These are phyloP conservation scores for Zygaena filipendulae DNA, from an alignment of 2,888 invertebrate species.

Conservation along the genomic window DNA sequence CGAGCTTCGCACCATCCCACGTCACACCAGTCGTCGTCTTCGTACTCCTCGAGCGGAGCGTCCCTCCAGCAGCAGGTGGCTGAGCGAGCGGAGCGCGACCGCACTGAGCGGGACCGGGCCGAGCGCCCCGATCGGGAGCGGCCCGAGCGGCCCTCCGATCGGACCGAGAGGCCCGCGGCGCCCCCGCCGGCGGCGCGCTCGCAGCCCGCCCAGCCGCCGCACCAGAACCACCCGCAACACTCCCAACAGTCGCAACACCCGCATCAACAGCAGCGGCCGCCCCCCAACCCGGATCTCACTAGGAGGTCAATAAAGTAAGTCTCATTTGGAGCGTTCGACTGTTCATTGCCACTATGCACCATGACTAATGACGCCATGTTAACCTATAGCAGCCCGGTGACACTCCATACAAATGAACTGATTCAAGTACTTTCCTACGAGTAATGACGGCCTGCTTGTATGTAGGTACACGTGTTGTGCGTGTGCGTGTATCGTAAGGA, in stretches of 20 bases:
- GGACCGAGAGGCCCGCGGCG: slow-evolving; percentile 26
- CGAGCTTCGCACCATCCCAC: slow-evolving; percentile 61
- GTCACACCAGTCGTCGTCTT: too few species aligned
- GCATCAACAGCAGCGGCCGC: slow-evolving; percentile 54
- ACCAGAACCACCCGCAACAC: slow-evolving; percentile 32
- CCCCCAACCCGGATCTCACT: slow-evolving; percentile 74
- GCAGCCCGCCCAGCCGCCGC: slow-evolving; percentile 23
- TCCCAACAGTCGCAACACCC: slow-evolving; percentile 44
- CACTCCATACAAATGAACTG: too few species aligned
- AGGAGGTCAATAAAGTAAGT: slow-evolving; percentile 78
- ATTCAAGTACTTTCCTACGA: too few species aligned
- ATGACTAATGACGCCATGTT: slow-evolving; percentile 1
- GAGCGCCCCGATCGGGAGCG: slow-evolving; percentile 35
- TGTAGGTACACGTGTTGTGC: too few species aligned
- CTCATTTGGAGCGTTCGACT: slow-evolving; percentile 1
- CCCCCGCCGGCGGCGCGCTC: slow-evolving; percentile 22
- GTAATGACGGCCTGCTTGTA: too few species aligned
- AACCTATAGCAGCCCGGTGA: too few species aligned
- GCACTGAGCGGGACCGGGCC: slow-evolving; percentile 34
- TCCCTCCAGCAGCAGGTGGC: slow-evolving; percentile 28
- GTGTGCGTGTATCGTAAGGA: too few species aligned
- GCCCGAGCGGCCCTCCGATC: slow-evolving; percentile 24
- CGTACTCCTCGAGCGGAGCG: slow-evolving; percentile 37
- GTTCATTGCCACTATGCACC: neutral
- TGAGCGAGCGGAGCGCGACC: slow-evolving; percentile 28